Evolutionary conservation across 1,140 invertebrate species (phyloP).

Genomic region (Acyrthosiphon pisum): DNA sequence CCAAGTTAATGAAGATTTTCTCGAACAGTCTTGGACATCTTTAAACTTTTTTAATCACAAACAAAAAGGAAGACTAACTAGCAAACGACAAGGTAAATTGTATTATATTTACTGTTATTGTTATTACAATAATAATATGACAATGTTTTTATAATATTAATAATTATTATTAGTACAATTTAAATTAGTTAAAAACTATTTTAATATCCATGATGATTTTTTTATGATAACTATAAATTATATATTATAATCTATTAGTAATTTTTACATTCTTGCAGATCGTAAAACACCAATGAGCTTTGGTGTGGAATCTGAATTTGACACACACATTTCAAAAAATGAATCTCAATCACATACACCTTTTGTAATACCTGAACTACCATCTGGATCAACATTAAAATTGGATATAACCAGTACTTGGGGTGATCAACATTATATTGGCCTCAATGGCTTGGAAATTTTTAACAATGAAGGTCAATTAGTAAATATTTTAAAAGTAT

Average conservation of each 20-base stretch:
- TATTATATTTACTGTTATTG: background rate
- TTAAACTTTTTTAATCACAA: conserved; percentile 61
- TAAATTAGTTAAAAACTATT: background rate
- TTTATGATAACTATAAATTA: background rate
- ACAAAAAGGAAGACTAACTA: conserved; percentile 60
- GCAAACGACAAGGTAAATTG: background rate
- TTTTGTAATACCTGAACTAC: conserved; percentile 76
- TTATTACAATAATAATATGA: background rate
- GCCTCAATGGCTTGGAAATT: conserved; percentile 81
- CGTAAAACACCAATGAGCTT: conserved; percentile 32
- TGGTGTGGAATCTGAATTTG: background rate
- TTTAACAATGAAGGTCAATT: conserved; percentile 72
- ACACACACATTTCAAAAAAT: conserved; percentile 52
- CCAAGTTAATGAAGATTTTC: conserved; percentile 58
- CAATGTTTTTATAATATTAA: background rate
- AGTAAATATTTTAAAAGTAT: conserved; percentile 68
- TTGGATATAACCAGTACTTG: conserved; percentile 79
- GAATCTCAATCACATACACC: conserved; percentile 39
- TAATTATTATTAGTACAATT: background rate
- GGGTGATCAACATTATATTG: conserved; percentile 84
- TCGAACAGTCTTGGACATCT: conserved; percentile 62
- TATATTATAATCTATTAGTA: background rate
- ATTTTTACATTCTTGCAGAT: background rate
- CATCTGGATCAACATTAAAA: conserved; percentile 71
- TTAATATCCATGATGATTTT: background rate